Evolutionary conservation across 2,888 invertebrate species (phyloP), one percentile per base, ranked within the genome.

Genomic region (Gymnosoma rotundatum): DNA sequence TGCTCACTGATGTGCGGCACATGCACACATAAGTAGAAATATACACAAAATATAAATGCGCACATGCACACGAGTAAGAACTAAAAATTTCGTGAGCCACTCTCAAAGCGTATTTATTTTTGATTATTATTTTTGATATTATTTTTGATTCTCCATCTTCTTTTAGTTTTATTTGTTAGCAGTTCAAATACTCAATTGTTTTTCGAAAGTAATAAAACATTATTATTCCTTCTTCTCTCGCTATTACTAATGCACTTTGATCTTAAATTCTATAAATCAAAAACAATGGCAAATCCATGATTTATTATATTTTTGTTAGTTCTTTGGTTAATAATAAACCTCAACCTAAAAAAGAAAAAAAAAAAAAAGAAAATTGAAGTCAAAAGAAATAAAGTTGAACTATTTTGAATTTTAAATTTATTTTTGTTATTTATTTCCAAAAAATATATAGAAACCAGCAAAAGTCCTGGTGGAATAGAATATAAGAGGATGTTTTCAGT

Each of bases 181-280:
- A 48, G 12, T 42, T 2, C 0, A 42, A 14, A 42, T 1, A 14
- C 2, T 48, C 5, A 14, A 14, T 48, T 2, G 25, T 48, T 18
- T 18, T 18, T 20, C 10, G 8, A 52, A 9, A 9, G 9, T 48
- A 50, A 76, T 48, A 78, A 69, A 67, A 63, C 20, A 78, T 54
- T 42, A 52, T 45, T 76, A 8, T 20, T 52, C 16, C 16, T 45
- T 38, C 8, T 38, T 8, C 21, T 38, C 42, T 6, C 32, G n/a
- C 20, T 7, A 6, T 10, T 45, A 52, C 12, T 45, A 21, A 64
- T 60, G 64, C 42, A 20, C 50, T 83, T 45, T 75, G 74, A 60
- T 60, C 78, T 54, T 54, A 58, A 63, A 64, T 21, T n/a, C 14
- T 56, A 75, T 83, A 79, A 83, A 83, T 83, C 79, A 83, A 54